Conservation (phyloP, 2,888 invertebrate genomes). For the Uropetala carovei region DNA sequence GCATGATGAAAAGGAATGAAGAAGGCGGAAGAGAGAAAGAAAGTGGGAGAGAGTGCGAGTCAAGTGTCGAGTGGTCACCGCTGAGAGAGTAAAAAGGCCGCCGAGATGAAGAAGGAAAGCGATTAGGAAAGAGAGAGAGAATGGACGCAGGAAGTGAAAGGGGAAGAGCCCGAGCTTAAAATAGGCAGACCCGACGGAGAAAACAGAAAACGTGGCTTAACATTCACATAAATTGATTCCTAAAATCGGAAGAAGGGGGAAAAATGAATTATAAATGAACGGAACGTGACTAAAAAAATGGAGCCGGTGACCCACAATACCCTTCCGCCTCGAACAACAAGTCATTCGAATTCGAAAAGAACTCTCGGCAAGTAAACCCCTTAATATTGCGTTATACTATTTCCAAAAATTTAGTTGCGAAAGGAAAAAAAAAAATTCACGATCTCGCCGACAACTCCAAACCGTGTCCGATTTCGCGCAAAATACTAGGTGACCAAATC, state of each 20-base stretch:
- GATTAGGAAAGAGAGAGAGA: neutral
- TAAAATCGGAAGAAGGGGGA: neutral
- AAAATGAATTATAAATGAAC: neutral
- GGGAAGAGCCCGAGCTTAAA: neutral
- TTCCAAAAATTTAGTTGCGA: too few species aligned
- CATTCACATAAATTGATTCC: too few species aligned
- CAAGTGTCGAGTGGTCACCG: neutral
- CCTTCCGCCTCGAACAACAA: constrained; percentile 1
- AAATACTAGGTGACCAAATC: too few species aligned
- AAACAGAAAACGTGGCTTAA: neutral
- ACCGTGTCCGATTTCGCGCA: too few species aligned
- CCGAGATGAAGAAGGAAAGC: neutral
- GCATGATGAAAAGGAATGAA: neutral
- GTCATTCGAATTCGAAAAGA: neutral
- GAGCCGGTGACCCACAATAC: neutral
- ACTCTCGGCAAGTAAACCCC: too few species aligned
- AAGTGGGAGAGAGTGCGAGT: neutral
- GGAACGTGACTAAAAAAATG: neutral
- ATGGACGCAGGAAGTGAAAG: neutral
- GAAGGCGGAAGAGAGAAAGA: neutral
- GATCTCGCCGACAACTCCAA: too few species aligned
- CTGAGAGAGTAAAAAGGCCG: neutral
- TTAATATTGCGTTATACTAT: too few species aligned
- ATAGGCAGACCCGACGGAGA: neutral
- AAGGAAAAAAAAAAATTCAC: too few species aligned